Base-by-base conservation (phyloP, 2,888 invertebrate species). In the Carcina quercana region DNA sequence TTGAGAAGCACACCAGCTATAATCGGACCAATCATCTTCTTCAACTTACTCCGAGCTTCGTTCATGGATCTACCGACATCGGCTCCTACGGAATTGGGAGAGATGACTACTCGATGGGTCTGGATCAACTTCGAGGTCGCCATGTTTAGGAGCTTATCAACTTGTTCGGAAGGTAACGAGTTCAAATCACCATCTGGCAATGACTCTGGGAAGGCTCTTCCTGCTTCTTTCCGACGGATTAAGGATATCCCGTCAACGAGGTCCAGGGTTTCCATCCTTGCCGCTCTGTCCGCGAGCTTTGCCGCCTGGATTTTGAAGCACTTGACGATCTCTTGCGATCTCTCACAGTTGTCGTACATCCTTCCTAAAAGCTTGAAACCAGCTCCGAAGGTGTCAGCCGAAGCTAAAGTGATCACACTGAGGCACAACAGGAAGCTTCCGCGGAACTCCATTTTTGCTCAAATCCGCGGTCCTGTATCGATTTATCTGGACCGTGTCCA, bases 241-340 rank as follows among this genome's bases (percentile, higher is more conserved):
- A 91, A 63, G 5, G 84, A 72, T 13, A 91, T 73, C 20, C 91
- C 91, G 26, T 90, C 89, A 20, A 88, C 49, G 17, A 91, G 60
- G 17, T 87, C 86, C 21, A 91, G 82, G 19, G 82, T 76, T 35
- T 89, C 88, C 52, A 87, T 80, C 40, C 88, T 85, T 0, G 89
- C 69, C 0, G 91, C 91, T 11, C 90, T 76, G 40, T 90, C 89
- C 8, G 87, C 75, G 22, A 90, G 68, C 54, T 89, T 90, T 1
- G 89, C 75, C 1, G 89, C 89, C 58, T 91, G 89, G 33, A 91
- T 76, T 69, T 92, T 91, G 47, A 91, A 83, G 59, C 92, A 92
- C 80, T 89, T 89, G 45, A 89, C 68, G 30, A 90, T 76, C 53
- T 91, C 88, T 40, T 87, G 84, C 26, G 87, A 86, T 39, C 79